Evolutionary conservation across 2,797 vertebrate genomes (phyloP), one percentile per base, ranked within the genome.

Genomic region (Argyrosomus regius): DNA sequence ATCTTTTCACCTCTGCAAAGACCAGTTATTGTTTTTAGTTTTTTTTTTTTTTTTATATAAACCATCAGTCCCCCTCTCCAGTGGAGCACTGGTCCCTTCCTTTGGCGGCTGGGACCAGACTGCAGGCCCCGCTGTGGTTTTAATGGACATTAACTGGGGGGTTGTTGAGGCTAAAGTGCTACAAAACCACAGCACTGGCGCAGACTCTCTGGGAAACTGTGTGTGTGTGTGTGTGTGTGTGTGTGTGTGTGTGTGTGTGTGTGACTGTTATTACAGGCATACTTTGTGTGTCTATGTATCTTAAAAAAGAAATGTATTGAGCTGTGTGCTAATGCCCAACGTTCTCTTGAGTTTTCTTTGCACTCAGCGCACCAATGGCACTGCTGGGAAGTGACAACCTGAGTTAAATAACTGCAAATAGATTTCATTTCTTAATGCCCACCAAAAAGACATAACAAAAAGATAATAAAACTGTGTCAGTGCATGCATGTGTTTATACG

Each of bases 1-100:
- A 96, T 96, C 94, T 95, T 95, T 96, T 95, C 94, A 96, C 96
- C 95, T 96, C 91, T 91, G 91, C 90, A 93, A 92, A 94, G 35
- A 91, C 93, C 93, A 39, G 35, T 39, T 39, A 39, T 39, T 39
- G 35, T 94, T 68, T 66, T 68, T 75, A 35, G 35, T 95, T 73
- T 69, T 65, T 83, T 79, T 95, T 94, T 62, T 72, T 95, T 77
- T 95, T 94, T 62, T 72, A 94, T 77, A 95, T 91, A 95, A 95
- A 92, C 91, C 90, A 69, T 89, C 91, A 89, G 70, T 73, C 61
- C 75, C 81, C 46, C 52, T 46, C 68, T 58, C 31, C 69, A 41
- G 58, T 58, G 72, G 43, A 77, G 78, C 48, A 46, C 13, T 35
- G 60, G 77, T 57, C 84, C 60, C 31, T 70, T 79, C 69, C 67